phyloP scores from a whole-genome alignment of 2,888 invertebrate species.

The Pyrrhia umbra region DNA sequence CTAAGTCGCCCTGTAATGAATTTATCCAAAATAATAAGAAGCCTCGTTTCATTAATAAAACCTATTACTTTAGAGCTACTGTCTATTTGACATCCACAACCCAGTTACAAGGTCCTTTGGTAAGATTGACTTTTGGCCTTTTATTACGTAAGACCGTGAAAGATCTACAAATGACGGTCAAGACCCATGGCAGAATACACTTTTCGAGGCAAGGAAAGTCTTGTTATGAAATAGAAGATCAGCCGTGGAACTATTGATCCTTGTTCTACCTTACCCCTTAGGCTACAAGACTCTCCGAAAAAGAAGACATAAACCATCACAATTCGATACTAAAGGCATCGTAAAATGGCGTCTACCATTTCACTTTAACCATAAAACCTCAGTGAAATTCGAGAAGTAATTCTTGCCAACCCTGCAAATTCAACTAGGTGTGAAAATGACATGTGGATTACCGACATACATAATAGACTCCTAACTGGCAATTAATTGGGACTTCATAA shows the following conservation, averaged over 20 bases:
- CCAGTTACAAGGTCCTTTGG: not conserved
- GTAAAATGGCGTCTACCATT: no score
- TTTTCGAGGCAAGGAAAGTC: not conserved
- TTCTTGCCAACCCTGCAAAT: conserved; percentile 72
- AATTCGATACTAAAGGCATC: no score
- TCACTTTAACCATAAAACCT: no score
- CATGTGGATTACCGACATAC: conserved; percentile 72
- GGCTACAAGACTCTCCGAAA: no score
- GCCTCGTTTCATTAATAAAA: not conserved
- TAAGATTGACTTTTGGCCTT: not conserved
- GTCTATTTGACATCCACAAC: not conserved
- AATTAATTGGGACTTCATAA: conserved; percentile 83
- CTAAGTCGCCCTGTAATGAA: no score
- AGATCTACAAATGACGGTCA: not conserved
- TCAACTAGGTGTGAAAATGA: conserved; percentile 84
- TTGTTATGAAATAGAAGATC: not conserved
- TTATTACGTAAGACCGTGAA: no score
- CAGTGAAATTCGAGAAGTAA: no score
- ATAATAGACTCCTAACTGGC: conserved; percentile 72
- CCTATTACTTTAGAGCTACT: not conserved
- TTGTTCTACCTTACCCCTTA: no score
- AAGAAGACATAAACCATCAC: no score
- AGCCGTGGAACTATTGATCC: no score
- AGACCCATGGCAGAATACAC: not conserved
- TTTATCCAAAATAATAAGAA: not conserved